Evolutionary conservation across 2,113 vertebrate genomes (phyloP).

Genomic region (Coreoperca whiteheadi): DNA sequence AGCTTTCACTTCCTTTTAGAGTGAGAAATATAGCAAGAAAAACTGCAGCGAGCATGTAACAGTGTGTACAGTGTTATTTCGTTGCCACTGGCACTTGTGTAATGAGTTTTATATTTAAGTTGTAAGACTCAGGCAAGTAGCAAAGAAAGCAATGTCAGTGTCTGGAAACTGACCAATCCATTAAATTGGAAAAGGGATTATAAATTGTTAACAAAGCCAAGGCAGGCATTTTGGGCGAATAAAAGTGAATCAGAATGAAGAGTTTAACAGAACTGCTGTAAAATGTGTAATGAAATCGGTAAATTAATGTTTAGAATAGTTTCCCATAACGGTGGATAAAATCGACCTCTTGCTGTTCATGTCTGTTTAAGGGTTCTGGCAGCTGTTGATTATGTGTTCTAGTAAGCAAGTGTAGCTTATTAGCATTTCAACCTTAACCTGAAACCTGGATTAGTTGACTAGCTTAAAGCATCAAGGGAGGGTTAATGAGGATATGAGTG

Average conservation of each 20-base stretch:
- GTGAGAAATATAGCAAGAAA: slow-evolving; percentile 5
- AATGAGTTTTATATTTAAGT: slow-evolving; percentile 54
- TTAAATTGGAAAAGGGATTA: slow-evolving; percentile 73
- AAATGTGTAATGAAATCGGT: slow-evolving; percentile 44
- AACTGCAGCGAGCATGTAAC: slow-evolving; percentile 15
- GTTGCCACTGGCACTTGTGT: slow-evolving; percentile 42
- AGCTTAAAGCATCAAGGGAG: slow-evolving; percentile 72
- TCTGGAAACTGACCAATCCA: slow-evolving; percentile 64
- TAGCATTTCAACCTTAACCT: slow-evolving; percentile 76
- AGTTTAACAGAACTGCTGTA: slow-evolving; percentile 38
- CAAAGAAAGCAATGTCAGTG: slow-evolving; percentile 57
- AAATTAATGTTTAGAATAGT: slow-evolving; percentile 39
- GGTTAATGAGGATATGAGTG: slow-evolving; percentile 78
- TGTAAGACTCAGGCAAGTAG: slow-evolving; percentile 51
- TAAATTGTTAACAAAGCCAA: slow-evolving; percentile 61
- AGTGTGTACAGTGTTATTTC: slow-evolving; percentile 25
- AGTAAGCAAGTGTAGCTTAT: slow-evolving; percentile 62
- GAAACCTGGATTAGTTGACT: slow-evolving; percentile 73
- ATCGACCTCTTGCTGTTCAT: slow-evolving; percentile 53
- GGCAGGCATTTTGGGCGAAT: slow-evolving; percentile 37
- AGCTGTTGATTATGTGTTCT: slow-evolving; percentile 53
- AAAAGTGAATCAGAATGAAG: slow-evolving; percentile 38
- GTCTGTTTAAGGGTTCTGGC: slow-evolving; percentile 38
- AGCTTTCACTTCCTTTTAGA: neutral
- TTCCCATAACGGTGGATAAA: slow-evolving; percentile 33